Evolutionary conservation across 1,140 invertebrate species (phyloP), one percentile per base, ranked within the genome.

Genomic region (Pomacea maculata): DNA sequence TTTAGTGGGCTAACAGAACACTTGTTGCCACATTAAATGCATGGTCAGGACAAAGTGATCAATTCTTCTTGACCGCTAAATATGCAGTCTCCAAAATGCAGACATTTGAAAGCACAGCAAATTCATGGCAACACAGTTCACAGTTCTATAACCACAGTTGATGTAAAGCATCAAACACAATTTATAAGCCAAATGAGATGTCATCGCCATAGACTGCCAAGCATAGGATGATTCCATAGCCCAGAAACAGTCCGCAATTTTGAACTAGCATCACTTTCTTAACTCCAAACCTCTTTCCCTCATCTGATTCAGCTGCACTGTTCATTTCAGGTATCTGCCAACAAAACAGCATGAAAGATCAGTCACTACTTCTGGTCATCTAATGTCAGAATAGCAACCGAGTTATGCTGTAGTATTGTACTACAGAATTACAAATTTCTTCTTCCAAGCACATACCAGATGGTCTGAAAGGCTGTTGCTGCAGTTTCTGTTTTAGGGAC

Each of bases 151-250:
- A 61, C 57, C 11, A 17, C 9, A 17, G 57, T 17, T 14, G 4
- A 61, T 1, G 15, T 61, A 1, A 61, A 61, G 57, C 11, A 61
- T 11, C 11, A 61, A 61, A 61, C 1, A 61, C 1, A 61, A 61
- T 61, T 61, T 17, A 61, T 61, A 2, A 61, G 15, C 34, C 64
- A 80, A 79, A 61, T 70, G 71, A 8, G 68, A 79, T 83, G 65
- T 84, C 17, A 67, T 82, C 94, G 88, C 97, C 96, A 88, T 97
- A 98, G 11, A 97, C 88, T 19, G 97, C 96, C 87, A 98, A 97
- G 79, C 97, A 89, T 52, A 97, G 92, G 96, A 98, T 98, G 80
- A 97, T 95, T 45, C 94, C 93, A 80, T 96, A 94, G 73, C 97
- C 97, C 29, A 93, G 93, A 0, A 95, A 87, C 63, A 98, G 93